Evolutionary conservation across 2,888 invertebrate genomes (phyloP).

Genomic region (Orgyia antiqua): DNA sequence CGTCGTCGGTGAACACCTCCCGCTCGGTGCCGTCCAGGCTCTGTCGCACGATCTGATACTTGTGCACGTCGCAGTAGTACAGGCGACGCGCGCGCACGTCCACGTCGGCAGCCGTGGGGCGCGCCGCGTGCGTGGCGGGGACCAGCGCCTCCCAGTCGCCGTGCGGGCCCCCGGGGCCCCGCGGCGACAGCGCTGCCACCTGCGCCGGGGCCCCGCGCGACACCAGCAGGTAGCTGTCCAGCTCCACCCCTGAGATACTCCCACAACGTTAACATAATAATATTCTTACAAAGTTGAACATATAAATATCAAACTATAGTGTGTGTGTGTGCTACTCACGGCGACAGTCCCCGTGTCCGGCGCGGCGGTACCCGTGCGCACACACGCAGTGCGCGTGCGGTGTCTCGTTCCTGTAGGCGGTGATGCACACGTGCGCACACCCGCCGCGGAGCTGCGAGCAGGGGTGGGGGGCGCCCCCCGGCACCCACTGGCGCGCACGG

Average conservation of each 20-base stretch:
- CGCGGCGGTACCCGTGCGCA: slow-evolving; percentile 82
- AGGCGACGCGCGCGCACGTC: slow-evolving; percentile 79
- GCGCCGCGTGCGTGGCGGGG: slow-evolving; percentile 81
- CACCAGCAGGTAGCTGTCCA: slow-evolving; percentile 79
- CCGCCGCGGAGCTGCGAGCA: slow-evolving; percentile 82
- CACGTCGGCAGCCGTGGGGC: slow-evolving; percentile 83
- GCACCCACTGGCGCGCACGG: slow-evolving; percentile 85
- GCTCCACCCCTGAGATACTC: slow-evolving; percentile 68
- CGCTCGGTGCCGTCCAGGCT: slow-evolving; percentile 78
- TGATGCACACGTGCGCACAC: slow-evolving; percentile 88
- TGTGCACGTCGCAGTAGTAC: slow-evolving; percentile 79
- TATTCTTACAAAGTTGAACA: too few species aligned
- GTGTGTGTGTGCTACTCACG: slow-evolving; percentile 75
- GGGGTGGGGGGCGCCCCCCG: slow-evolving; percentile 78
- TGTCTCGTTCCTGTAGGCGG: slow-evolving; percentile 64
- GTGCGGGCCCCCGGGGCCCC: slow-evolving; percentile 27
- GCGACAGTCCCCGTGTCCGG: slow-evolving; percentile 79
- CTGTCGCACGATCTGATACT: slow-evolving; percentile 81
- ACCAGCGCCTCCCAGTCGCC: slow-evolving; percentile 72
- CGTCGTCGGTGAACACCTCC: slow-evolving; percentile 77
- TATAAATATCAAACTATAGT: too few species aligned
- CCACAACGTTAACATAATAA: too few species aligned
- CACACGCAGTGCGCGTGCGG: slow-evolving; percentile 83
- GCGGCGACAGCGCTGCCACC: slow-evolving; percentile 81
- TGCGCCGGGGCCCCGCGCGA: slow-evolving; percentile 79